A percentile compares a stretch with the other conserved stretches of the same genome.
Conservation (phyloP, 2,113 vertebrate species). For the Aplodontia rufa region DNA sequence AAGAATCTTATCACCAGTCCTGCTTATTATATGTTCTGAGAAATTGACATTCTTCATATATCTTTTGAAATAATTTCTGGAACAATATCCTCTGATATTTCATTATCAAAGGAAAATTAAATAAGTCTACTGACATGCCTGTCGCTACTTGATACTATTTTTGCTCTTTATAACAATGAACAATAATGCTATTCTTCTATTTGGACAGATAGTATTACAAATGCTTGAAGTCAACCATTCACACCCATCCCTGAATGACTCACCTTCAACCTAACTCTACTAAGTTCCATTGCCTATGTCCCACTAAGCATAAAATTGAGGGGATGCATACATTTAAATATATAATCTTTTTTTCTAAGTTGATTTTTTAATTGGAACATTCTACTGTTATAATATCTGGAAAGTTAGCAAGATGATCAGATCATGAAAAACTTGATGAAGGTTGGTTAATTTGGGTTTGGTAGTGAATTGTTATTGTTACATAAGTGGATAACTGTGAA, state of each 20-base stretch:
- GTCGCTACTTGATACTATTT: not conserved
- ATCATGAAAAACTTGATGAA: not conserved
- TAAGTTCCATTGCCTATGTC: not conserved
- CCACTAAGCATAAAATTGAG: not conserved
- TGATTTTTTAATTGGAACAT: not conserved
- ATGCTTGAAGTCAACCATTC: not conserved
- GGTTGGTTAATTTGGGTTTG: not conserved
- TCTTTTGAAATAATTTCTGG: not conserved
- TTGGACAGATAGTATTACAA: not conserved
- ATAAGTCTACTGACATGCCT: not conserved
- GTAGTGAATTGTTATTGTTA: not conserved
- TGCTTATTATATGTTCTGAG: not conserved
- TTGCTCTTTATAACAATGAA: not conserved
- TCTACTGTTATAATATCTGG: not conserved
- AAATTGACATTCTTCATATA: not conserved
- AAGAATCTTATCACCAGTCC: not conserved
- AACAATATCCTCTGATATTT: not conserved
- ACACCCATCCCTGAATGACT: not conserved
- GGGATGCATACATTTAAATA: not conserved
- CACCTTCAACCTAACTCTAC: not conserved
- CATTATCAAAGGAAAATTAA: not conserved
- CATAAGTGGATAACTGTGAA: not conserved
- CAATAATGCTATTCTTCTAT: not conserved
- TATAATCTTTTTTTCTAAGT: not conserved
- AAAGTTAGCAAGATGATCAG: not conserved